These are phyloP conservation scores for Amyelois transitella DNA, from an alignment of 1,140 invertebrate genomes.

Conservation along the genomic window DNA sequence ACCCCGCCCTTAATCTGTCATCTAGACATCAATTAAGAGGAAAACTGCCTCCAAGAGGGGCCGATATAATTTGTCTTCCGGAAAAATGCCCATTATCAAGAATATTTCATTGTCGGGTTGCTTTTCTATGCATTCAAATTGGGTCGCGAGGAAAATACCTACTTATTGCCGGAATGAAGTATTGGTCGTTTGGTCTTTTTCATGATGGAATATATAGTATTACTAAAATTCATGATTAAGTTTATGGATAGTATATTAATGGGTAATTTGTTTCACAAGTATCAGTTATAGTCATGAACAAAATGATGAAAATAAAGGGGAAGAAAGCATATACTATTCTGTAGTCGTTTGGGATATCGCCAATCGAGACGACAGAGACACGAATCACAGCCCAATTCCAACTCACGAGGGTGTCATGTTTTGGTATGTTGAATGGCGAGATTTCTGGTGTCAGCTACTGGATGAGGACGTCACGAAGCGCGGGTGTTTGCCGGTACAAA, in stretches of 20 bases:
- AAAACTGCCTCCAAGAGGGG: conserved; percentile 40
- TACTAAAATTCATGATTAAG: no score
- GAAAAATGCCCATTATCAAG: conserved; percentile 17
- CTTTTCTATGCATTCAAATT: neutral
- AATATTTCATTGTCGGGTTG: conserved; percentile 5
- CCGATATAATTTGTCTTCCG: conserved; percentile 51
- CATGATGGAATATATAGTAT: neutral
- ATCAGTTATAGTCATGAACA: conserved; percentile 32
- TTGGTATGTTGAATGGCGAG: conserved; percentile 39
- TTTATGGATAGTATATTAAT: conserved; percentile 2
- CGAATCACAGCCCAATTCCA: conserved; percentile 36
- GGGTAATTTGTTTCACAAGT: neutral
- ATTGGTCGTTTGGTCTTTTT: neutral
- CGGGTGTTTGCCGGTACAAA: no score
- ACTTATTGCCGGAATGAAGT: neutral
- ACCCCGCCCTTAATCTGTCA: conserved; percentile 60
- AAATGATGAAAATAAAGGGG: conserved; percentile 36
- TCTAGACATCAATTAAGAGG: conserved; percentile 64
- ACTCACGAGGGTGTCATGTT: conserved; percentile 30
- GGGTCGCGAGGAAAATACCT: neutral
- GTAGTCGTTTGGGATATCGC: conserved; percentile 51
- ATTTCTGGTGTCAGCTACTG: conserved; percentile 5
- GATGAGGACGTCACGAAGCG: no score
- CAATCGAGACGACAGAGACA: conserved; percentile 53
- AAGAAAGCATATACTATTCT: conserved; percentile 49